phyloP scores from a whole-genome alignment of 2,797 vertebrate species.

The Sphaeramia orbicularis region DNA sequence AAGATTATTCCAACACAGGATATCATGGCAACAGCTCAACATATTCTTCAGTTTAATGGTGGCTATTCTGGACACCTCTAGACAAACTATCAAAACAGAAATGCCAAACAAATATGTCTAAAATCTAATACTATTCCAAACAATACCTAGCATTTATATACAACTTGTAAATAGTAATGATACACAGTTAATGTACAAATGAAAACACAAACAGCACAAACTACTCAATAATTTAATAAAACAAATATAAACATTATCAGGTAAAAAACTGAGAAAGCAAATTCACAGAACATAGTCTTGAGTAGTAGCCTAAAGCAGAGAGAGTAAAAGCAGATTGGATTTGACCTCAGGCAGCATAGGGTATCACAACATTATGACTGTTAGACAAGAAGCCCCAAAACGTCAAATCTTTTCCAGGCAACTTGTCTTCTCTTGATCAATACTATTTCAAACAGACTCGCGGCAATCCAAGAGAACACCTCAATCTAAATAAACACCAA shows the following conservation, averaged over 20 bases:
- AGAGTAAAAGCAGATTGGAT: conserved; percentile 53
- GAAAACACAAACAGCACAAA: too few relatives aligned
- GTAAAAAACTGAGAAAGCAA: background rate
- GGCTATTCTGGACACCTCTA: conserved; percentile 24
- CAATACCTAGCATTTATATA: background rate
- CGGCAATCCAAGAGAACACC: conserved; percentile 16
- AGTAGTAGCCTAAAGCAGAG: conserved; percentile 24
- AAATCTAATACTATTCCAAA: background rate
- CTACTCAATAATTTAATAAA: too few relatives aligned
- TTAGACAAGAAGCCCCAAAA: conserved; percentile 35
- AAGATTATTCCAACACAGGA: conserved; percentile 39
- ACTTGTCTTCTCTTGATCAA: conserved; percentile 52
- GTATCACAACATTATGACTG: conserved; percentile 48
- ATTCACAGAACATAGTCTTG: background rate
- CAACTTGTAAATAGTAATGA: too few relatives aligned
- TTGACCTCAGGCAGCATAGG: conserved; percentile 51
- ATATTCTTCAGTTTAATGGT: background rate
- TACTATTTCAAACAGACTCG: conserved; percentile 44
- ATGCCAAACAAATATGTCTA: conserved; percentile 6
- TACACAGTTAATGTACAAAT: too few relatives aligned
- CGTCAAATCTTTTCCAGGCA: conserved; percentile 41
- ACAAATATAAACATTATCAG: too few relatives aligned
- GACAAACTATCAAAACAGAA: conserved; percentile 23
- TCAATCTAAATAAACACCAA: conserved; percentile 23
- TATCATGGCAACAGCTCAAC: conserved; percentile 9